Evolutionary conservation across 1,140 invertebrate genomes (phyloP).

Genomic region (Phthorimaea operculella): DNA sequence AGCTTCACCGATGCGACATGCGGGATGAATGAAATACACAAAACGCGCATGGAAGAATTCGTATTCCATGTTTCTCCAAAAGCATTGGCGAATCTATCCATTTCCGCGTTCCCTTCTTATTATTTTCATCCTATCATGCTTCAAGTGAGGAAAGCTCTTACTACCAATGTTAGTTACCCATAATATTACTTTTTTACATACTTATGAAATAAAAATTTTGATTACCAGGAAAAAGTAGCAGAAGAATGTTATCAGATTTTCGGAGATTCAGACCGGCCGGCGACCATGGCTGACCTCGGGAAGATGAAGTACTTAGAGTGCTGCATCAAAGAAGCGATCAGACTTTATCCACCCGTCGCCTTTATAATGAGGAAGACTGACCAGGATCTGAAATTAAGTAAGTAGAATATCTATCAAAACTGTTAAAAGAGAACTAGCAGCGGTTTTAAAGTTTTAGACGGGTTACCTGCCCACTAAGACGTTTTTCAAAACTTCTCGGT

Average conservation of each 20-base stretch:
- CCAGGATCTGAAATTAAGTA: constrained; percentile 71
- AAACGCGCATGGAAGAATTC: neutral
- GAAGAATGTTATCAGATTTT: constrained; percentile 23
- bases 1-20: neutral
- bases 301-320: constrained; percentile 79
- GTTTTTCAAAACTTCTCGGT: no score
- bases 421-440: neutral
- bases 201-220: no score
- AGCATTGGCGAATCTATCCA: no score
- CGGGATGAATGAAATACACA: neutral
- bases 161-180: no score
- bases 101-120: no score
- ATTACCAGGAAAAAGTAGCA: constrained; percentile 18
- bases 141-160: no score
- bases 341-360: constrained; percentile 78
- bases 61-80: neutral
- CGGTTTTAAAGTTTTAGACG: neutral
- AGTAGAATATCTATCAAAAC: constrained; percentile 15
- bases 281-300: constrained; percentile 72
- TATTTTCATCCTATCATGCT: no score
- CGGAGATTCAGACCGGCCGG: constrained; percentile 57
- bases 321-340: constrained; percentile 75
- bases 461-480: no score
- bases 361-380: constrained; percentile 72
- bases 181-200: no score